Evolutionary conservation across 1,140 invertebrate genomes (phyloP), one percentile per base, ranked within the genome.

Genomic region (Eupristina koningsbergeri): DNA sequence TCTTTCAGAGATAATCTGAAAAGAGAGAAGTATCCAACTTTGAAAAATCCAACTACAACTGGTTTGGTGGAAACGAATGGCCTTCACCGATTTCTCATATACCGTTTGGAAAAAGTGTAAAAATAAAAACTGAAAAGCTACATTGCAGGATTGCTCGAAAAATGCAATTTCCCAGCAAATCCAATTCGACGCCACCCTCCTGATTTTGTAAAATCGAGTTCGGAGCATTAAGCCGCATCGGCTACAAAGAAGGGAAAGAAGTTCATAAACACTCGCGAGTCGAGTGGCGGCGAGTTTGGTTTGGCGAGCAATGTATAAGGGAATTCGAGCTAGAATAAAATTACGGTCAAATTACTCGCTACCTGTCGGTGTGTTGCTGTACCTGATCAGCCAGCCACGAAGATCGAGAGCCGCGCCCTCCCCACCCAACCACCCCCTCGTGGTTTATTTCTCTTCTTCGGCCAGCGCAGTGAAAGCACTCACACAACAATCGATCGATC

Each of bases 371-470:
- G n/a, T n/a, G n/a, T n/a, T n/a, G n/a, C n/a, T n/a, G n/a, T n/a
- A n/a, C n/a, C n/a, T n/a, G n/a, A n/a, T n/a, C n/a, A n/a, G 26
- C 53, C 26, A 26, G 53, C 53, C 22, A 26, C 53, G 9, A 79
- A 80, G 63, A 80, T 80, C 69, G 77, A 69, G 63, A 80, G 26
- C 77, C n/a, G 0, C 31, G 17, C 11, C 41, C 45, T 31, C 17
- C 29, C 34, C n/a, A n/a, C n/a, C n/a, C 9, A 22, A 9, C 47
- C 50, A 29, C 36, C 50, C 29, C 26, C 63, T 39, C 19, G 19
- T 73, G 29, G 45, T 73, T 5, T n/a, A 29, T 75, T 53, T 69
- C 31, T 39, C 61, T 64, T 41, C 26, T 31, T 29, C 76, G 8
- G n/a, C 36, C n/a, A 15, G 19, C 15, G 8, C 3, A 22, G 26